Evolutionary conservation across 2,113 vertebrate genomes (phyloP).

Genomic region (Pteronura brasiliensis): DNA sequence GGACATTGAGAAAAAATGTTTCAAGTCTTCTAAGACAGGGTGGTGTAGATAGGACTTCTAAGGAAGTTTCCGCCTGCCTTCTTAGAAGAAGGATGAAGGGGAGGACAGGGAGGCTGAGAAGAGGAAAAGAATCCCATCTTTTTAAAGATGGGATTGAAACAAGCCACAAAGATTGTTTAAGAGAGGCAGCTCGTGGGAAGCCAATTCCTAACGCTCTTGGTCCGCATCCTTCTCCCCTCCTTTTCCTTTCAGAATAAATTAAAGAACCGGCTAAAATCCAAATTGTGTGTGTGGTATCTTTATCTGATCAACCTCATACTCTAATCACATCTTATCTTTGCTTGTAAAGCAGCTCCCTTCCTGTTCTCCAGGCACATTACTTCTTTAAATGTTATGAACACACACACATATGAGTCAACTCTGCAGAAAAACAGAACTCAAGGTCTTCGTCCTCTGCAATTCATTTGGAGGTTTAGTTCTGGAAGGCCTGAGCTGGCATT

Average conservation of each 20-base stretch:
- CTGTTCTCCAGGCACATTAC: not conserved
- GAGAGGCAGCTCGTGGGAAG: not conserved
- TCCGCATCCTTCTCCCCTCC: not conserved
- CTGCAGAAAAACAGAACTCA: not conserved
- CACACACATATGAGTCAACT: not conserved
- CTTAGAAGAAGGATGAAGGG: not conserved
- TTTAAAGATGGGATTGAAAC: not conserved
- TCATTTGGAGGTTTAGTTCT: not conserved
- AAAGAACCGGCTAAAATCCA: conserved; percentile 26
- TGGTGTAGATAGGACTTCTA: not conserved
- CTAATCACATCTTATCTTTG: conserved; percentile 41
- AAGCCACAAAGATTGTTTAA: not conserved
- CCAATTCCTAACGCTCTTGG: not conserved
- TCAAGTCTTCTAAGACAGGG: not conserved
- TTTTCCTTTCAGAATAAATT: not conserved
- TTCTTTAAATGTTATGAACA: not conserved
- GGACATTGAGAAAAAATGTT: not conserved
- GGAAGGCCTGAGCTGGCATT: not conserved
- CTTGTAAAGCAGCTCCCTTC: conserved; percentile 11
- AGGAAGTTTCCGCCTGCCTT: not conserved
- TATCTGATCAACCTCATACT: conserved; percentile 62
- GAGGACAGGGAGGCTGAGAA: not conserved
- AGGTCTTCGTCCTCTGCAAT: not conserved
- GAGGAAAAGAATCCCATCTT: not conserved
- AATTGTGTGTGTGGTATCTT: conserved; percentile 10